Conservation (phyloP, 2,888 invertebrate species). For the Phengaris alcon region DNA sequence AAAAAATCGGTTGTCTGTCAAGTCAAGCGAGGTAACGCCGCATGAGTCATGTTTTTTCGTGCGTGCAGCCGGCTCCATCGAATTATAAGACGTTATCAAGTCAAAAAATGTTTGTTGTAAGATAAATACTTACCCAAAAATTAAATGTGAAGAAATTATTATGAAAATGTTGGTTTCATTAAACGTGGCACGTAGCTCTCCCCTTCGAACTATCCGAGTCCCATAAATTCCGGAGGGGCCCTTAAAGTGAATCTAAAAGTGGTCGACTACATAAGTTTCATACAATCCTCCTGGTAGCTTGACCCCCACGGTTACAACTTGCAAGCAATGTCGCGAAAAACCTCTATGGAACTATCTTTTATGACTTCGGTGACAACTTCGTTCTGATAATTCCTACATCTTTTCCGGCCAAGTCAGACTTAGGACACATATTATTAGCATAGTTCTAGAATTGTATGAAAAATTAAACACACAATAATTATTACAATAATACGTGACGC, state of each 20-base stretch:
- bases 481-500: too few species aligned
- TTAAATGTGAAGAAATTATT: too few species aligned
- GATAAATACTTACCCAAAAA: too few species aligned
- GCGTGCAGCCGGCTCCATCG: too few species aligned
- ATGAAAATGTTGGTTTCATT: neutral
- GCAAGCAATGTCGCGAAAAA: conserved; percentile 2
- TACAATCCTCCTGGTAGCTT: neutral
- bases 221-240: neutral
- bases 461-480: too few species aligned
- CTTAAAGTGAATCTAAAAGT: neutral
- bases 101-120: too few species aligned
- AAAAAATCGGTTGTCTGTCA: too few species aligned
- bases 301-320: neutral
- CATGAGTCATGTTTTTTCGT: too few species aligned
- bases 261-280: neutral
- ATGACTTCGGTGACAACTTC: conserved; percentile 1
- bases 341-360: neutral
- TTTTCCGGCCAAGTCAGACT: neutral
- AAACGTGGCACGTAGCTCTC: neutral
- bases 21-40: too few species aligned
- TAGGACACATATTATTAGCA: too few species aligned
- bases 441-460: too few species aligned
- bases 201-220: neutral
- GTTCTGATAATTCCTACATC: neutral
- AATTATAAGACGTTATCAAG: too few species aligned